Evolutionary conservation across 1,140 invertebrate genomes (phyloP), one percentile per base, ranked within the genome.

Genomic region (Scaptomyza graminum): DNA sequence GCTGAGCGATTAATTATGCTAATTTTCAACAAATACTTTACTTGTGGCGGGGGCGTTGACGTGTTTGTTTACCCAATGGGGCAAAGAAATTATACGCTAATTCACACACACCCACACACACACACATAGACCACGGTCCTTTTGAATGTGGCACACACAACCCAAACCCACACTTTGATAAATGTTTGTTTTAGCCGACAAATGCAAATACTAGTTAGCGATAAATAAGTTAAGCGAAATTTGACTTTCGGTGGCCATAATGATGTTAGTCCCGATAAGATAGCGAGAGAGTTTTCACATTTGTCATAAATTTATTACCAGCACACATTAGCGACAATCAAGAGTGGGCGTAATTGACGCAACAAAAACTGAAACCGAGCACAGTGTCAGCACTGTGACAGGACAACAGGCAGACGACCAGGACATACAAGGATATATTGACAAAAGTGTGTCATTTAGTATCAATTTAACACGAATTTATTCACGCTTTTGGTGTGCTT

Each of bases 381-480:
- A 34, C 31, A 11, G 31, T 34, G 18, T 41, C n/a, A 56, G 43
- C 18, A 34, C 18, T 22, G 18, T 22, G 37, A 51, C 18, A 12
- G 43, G n/a, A 9, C 11, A 22, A 15, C 66, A 47, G 34, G 54
- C 59, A 49, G 60, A 52, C 47, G 28, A 1, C 15, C 65, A 47
- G 34, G 34, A 54, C 55, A 50, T 31, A 31, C 82, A 41, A 41
- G 1, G 37, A 41, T 5, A 1, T n/a, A 82, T 87, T 82, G 82
- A 87, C 71, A 76, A 41, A 66, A 64, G 51, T 22, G 37, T 68
- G 67, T n/a, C 79, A 82, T 68, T 87, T 70, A 76, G 67, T 88
- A 73, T 79, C 78, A 82, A 88, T 87, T 88, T 87, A 87, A 88
- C 62, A 76, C 56, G 56, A 43, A 61, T 79, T 80, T 63, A 74